Conservation (phyloP, 2,888 invertebrate genomes). For the Phaedon cochleariae region DNA sequence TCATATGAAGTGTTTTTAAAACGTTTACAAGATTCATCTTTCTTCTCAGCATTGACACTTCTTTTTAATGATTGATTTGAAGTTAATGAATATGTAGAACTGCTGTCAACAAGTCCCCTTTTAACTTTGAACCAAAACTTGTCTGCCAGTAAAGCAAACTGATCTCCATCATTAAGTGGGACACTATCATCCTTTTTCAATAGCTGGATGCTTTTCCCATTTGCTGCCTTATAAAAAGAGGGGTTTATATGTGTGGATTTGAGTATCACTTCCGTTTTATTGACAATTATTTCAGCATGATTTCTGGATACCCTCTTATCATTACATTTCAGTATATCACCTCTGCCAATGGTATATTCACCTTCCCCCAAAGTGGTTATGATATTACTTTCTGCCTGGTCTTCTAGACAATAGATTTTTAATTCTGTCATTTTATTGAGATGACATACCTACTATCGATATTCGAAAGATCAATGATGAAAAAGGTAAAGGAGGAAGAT, state of each 20-base stretch:
- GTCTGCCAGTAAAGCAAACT: slow-evolving; percentile 65
- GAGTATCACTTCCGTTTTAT: slow-evolving; percentile 56
- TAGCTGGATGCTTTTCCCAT: slow-evolving; percentile 53
- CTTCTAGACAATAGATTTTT: slow-evolving; percentile 28
- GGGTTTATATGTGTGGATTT: slow-evolving; percentile 66
- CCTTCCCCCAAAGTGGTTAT: slow-evolving; percentile 24
- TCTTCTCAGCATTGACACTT: not conserved
- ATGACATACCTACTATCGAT: no score
- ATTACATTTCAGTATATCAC: slow-evolving; percentile 41
- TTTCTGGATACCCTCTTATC: slow-evolving; percentile 66
- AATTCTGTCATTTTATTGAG: slow-evolving; percentile 12
- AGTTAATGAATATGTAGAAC: not conserved
- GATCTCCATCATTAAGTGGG: slow-evolving; percentile 62
- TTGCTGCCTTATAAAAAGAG: slow-evolving; percentile 62
- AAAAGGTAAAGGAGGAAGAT: no score
- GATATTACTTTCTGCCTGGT: slow-evolving; percentile 14
- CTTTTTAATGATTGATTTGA: not conserved
- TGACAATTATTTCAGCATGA: slow-evolving; percentile 64
- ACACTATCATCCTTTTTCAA: slow-evolving; percentile 57
- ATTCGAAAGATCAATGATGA: no score
- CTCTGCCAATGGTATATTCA: slow-evolving; percentile 34
- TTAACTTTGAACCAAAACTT: slow-evolving; percentile 62
- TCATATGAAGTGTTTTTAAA: not conserved
- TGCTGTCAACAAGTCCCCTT: not conserved
- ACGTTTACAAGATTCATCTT: not conserved